Evolutionary conservation across 2,888 invertebrate genomes (phyloP).

Genomic region (Clistopyga incitator): DNA sequence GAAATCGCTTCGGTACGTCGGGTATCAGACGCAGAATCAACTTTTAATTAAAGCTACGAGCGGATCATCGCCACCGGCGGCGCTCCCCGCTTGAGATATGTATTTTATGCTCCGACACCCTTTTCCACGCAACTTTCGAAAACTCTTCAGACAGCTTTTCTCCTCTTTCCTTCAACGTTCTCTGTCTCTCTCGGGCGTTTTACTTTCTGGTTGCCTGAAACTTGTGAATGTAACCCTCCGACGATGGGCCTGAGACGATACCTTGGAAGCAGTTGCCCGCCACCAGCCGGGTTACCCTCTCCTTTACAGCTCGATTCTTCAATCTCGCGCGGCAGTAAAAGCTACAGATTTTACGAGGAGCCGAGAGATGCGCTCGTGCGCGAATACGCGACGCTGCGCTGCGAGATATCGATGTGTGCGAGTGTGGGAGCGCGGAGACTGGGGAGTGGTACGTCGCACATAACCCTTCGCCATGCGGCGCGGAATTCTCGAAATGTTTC

Average conservation of each 20-base stretch:
- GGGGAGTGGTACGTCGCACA: neutral
- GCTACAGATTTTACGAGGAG: conserved; percentile 78
- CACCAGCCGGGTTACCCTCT: conserved; percentile 71
- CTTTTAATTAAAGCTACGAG: conserved; percentile 80
- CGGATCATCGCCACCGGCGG: conserved; percentile 71
- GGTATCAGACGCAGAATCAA: conserved; percentile 79
- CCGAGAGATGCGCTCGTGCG: conserved; percentile 58
- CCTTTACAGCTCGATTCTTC: conserved; percentile 78
- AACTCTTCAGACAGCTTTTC: neutral
- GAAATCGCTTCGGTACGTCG: conserved; percentile 72
- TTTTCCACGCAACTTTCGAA: conserved; percentile 47
- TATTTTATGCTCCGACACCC: conserved; percentile 79
- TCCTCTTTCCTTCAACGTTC: conserved; percentile 29
- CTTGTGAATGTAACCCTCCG: neutral
- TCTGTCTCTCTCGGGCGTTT: conserved; percentile 52
- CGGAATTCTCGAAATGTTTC: conserved; percentile 49
- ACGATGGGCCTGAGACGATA: conserved; percentile 29
- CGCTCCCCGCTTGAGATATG: conserved; percentile 79
- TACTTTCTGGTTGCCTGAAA: conserved; percentile 23
- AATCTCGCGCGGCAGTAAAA: conserved; percentile 78
- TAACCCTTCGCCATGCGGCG: conserved; percentile 3
- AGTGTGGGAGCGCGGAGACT: neutral
- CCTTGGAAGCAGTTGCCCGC: conserved; percentile 46
- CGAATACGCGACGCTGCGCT: conserved; percentile 27
- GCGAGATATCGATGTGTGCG: conserved; percentile 6